Conservation (phyloP, 2,113 vertebrate species). For the Centropristis striata region DNA sequence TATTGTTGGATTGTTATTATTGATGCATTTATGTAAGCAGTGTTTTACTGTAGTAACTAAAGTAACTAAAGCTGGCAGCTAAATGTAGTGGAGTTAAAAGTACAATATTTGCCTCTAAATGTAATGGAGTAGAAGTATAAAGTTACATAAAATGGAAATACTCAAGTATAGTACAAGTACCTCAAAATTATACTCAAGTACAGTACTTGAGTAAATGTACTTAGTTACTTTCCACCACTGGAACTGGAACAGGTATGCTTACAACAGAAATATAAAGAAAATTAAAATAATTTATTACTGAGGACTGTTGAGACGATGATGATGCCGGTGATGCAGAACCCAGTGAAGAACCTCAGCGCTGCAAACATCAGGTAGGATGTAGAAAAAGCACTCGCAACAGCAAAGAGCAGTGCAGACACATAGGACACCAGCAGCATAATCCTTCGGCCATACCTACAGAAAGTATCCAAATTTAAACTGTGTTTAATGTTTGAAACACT, state of each 20-base stretch:
- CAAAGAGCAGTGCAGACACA: conserved; percentile 75
- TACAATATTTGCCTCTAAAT: no score
- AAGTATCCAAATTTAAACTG: background rate
- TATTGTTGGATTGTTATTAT: no score
- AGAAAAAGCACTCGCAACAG: conserved; percentile 79
- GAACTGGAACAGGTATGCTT: background rate
- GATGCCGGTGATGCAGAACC: conserved; percentile 83
- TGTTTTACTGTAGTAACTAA: no score
- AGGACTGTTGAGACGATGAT: conserved; percentile 80
- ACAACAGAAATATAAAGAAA: background rate
- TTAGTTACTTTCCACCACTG: no score
- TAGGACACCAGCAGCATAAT: conserved; percentile 81
- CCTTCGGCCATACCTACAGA: conserved; percentile 79
- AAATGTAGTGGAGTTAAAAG: no score
- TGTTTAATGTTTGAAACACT: background rate
- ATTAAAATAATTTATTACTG: conserved; percentile 73
- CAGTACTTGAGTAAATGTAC: no score
- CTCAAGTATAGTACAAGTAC: no score
- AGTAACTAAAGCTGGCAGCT: no score
- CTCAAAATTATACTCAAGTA: no score
- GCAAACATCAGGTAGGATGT: conserved; percentile 80
- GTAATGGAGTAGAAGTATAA: no score
- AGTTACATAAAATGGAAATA: no score
- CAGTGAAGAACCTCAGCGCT: conserved; percentile 83
- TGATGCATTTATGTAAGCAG: no score